Base-by-base conservation (phyloP, 1,140 invertebrate species). In the Drosophila albomicans region DNA sequence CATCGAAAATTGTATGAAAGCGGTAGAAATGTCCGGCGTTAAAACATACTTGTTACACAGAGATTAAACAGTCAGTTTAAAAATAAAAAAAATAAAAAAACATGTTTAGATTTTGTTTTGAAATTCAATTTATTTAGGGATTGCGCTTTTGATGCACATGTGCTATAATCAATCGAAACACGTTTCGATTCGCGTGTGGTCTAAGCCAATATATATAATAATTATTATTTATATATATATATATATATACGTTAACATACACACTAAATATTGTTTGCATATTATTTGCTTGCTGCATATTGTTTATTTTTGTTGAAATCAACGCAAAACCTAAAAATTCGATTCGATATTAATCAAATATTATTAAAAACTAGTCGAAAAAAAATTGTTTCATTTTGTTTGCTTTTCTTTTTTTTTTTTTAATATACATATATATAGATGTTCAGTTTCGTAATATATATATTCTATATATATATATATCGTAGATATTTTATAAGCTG, bases 1-100 rank as follows among this genome's bases (percentile, higher is more conserved):
- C 16, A 16, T 16, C 16, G 16, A 16, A 16, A 16, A 16, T 16
- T 1, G 1, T 1, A 1, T 16, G 16, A 16, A 16, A 16, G 16
- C 16, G 16, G 16, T 0, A 20, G 20, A 20, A 20, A 20, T 20
- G 2, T 0, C n/a, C n/a, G n/a, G n/a, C n/a, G n/a, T n/a, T n/a
- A n/a, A n/a, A n/a, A n/a, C n/a, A n/a, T n/a, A n/a, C 0, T 3
- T 20, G 20, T 0, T 20, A 20, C 2, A 20, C 32, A 7, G 6
- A 35, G 1, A 35, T 35, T 35, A 35, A 35, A 35, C 5, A 41
- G 5, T 11, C 51, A 41, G 16, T 46, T 46, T 41, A 68, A 25
- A 45, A 61, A 75, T 32, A n/a, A 66, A 65, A 59, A 59, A 67
- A 73, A 73, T 58, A 59, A 59, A 67, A 73, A 73, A 73, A 49